Percentiles rank a stretch among this genome's conserved stretches.
phyloP scores from a whole-genome alignment of 1,140 invertebrate species.

The Papilio machaon region DNA sequence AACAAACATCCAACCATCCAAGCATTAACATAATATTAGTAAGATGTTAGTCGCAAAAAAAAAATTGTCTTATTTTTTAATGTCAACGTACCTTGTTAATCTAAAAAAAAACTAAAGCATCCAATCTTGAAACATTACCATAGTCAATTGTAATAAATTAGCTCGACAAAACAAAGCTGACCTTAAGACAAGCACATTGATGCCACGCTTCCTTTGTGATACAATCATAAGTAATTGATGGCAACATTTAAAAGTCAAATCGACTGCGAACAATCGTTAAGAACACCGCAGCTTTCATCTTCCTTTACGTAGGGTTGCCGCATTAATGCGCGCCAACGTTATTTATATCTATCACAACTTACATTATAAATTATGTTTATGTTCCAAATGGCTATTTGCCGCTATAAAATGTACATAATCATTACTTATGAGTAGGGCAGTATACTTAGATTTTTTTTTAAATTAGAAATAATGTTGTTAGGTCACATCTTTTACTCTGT shows the following conservation, averaged over 20 bases:
- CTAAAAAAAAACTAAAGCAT: neutral
- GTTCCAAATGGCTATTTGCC: conserved; percentile 2
- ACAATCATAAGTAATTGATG: conserved; percentile 27
- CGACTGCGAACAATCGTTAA: conserved; percentile 16
- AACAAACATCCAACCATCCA: too few relatives aligned
- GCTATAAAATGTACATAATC: conserved; percentile 22
- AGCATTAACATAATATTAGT: too few relatives aligned
- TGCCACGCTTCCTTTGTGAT: conserved; percentile 1
- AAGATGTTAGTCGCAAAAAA: too few relatives aligned
- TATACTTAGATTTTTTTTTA: neutral
- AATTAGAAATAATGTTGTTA: neutral
- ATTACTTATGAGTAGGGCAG: neutral
- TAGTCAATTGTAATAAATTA: conserved; percentile 12
- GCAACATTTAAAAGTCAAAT: conserved; percentile 33
- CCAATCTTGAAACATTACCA: neutral
- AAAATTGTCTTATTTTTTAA: too few relatives aligned
- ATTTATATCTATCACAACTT: conserved; percentile 4
- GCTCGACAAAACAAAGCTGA: neutral
- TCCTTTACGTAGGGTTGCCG: conserved; percentile 21
- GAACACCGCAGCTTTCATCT: conserved; percentile 21
- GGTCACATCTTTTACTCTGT: neutral
- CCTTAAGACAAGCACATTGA: conserved; percentile 22
- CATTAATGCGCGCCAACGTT: conserved; percentile 8
- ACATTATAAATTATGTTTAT: conserved; percentile 23
- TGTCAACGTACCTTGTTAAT: neutral